Conservation (phyloP, 2,888 invertebrate genomes). For the Epinotia brunnichana region DNA sequence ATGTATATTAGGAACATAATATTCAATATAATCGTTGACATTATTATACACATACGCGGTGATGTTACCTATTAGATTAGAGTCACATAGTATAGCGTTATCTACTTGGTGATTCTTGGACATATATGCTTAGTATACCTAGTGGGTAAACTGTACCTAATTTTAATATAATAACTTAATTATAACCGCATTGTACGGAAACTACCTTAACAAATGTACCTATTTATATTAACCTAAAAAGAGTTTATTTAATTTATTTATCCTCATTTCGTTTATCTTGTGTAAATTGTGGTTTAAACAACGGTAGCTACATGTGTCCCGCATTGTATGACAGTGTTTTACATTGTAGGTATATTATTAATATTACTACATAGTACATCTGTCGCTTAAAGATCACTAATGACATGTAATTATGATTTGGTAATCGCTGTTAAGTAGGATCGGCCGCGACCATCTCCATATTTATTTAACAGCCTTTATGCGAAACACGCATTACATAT, state of each 20-base stretch:
- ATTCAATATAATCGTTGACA: conserved; percentile 53
- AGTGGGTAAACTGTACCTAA: conserved; percentile 2
- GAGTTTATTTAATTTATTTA: conserved; percentile 71
- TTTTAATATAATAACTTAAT: conserved; percentile 18
- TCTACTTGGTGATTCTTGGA: conserved; percentile 12
- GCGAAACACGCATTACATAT: not conserved
- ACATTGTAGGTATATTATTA: conserved; percentile 25
- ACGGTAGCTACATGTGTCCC: conserved; percentile 26
- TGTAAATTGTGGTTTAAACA: conserved; percentile 45
- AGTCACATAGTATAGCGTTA: conserved; percentile 26
- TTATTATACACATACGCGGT: conserved; percentile 64
- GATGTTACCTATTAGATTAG: conserved; percentile 79
- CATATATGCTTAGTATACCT: not conserved
- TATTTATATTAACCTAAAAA: conserved; percentile 68
- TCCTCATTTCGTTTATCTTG: conserved; percentile 46
- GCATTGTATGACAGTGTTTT: conserved; percentile 35
- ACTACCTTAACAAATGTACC: conserved; percentile 44
- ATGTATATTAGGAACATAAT: conserved; percentile 15
- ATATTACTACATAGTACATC: conserved; percentile 20
- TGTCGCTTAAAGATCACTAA: conserved; percentile 15
- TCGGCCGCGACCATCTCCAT: no score
- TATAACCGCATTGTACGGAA: conserved; percentile 21
- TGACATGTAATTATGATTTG: conserved; percentile 19
- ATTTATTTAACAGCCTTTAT: no score
- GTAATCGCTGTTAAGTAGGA: no score